Base-by-base conservation (phyloP, 23 tunicate genomes). In the Diplosoma virens region DNA sequence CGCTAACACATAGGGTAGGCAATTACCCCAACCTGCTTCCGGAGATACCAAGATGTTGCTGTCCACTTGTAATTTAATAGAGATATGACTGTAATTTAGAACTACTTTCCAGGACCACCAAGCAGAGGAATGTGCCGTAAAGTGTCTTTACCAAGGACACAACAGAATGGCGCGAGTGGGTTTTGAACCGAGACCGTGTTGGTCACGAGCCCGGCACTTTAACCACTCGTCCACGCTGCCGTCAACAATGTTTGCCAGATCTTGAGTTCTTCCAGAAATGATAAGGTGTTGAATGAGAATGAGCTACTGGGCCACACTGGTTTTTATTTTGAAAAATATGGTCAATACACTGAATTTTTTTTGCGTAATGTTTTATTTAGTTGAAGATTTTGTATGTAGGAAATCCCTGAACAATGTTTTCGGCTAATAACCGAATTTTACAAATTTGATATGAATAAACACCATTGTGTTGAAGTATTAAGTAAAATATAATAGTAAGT, bases 311-410 rank as follows among this genome's bases (percentile, higher is more conserved):
- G 35, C 5, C 6, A 61, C 69, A 61, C 35, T 4, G 6, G n/a
- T 22, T 61, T 61, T n/a, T 61, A 61, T 29, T 61, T 61, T 61
- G 21, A 18, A 27, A 61, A 29, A 29, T 29, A 61, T 61, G 34
- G 69, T 14, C 35, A 27, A n/a, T 61, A 27, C 30, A 61, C 69
- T 14, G 6, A 29, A 61, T 3, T 11, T 61, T 61, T 61, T 2
- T 14, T 27, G 28, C 35, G 69, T 61, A 16, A 26, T 61, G 21
- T 61, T 61, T 61, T 35, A 61, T n/a, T n/a, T n/a, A n/a, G 35
- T 61, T 27, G 30, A 61, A 29, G n/a, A n/a, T 29, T 4, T 17
- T 61, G 69, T 29, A 3, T 61, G 69, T n/a, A 61, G 35, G 30
- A 61, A 61, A 61, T 61, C 35, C 7, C 35, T 61, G 7, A 26